Evolutionary conservation across 1,140 invertebrate genomes (phyloP).

Genomic region (Phocides pigmalion): DNA sequence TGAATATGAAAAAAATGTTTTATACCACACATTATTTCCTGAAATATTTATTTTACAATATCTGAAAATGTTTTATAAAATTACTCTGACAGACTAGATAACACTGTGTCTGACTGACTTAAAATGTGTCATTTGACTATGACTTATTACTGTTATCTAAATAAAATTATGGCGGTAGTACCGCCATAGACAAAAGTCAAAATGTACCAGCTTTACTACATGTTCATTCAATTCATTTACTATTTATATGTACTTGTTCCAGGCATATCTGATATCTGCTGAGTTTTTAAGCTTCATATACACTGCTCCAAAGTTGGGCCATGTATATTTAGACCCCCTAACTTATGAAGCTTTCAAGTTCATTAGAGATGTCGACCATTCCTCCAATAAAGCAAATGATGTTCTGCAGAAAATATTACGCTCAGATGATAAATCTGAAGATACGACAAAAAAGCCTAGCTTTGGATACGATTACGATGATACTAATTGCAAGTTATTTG

Average conservation of each 20-base stretch:
- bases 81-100: too few relatives aligned
- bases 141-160: too few relatives aligned
- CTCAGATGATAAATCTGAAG: not conserved
- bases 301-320: slow-evolving; percentile 40
- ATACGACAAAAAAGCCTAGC: slow-evolving; percentile 30
- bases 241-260: not conserved
- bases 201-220: too few relatives aligned
- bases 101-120: too few relatives aligned
- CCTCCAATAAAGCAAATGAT: slow-evolving; percentile 5
- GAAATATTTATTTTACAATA: too few relatives aligned
- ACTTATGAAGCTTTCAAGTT: slow-evolving; percentile 36
- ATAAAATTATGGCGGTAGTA: too few relatives aligned
- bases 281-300: not conserved
- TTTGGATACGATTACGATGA: slow-evolving; percentile 58
- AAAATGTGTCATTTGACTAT: too few relatives aligned
- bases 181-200: too few relatives aligned
- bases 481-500: slow-evolving; percentile 50
- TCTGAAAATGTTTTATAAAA: too few relatives aligned
- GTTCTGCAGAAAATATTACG: not conserved
- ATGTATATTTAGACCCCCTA: slow-evolving; percentile 41
- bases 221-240: too few relatives aligned
- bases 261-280: not conserved
- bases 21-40: too few relatives aligned
- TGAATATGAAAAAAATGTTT: too few relatives aligned
- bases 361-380: slow-evolving; percentile 5